Percentiles rank a stretch among this genome's conserved stretches.
phyloP scores from a whole-genome alignment of 2,888 invertebrate species.

The Catocala fraxini region DNA sequence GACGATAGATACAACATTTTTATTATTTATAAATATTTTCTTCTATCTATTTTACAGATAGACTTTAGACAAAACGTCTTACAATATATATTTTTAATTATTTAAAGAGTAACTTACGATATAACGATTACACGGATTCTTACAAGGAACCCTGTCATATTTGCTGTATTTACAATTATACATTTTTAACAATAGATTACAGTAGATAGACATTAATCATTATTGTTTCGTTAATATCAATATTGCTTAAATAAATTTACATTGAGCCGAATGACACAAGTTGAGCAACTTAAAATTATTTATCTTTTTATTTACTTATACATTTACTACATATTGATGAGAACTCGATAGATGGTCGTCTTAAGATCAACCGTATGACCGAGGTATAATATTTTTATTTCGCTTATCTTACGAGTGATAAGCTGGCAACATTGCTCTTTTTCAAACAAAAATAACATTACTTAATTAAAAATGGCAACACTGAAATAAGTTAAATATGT shows the following conservation, averaged over 20 bases:
- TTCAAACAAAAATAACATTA: no score
- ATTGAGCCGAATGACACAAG: constrained; percentile 51
- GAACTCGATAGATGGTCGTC: not conserved
- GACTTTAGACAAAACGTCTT: constrained; percentile 45
- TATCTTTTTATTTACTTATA: constrained; percentile 10
- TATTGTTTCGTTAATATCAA: constrained; percentile 61
- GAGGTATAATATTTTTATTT: not conserved
- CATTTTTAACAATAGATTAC: constrained; percentile 34
- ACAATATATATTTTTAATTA: constrained; percentile 31
- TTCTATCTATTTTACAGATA: constrained; percentile 48
- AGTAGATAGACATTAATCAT: constrained; percentile 47
- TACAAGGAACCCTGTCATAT: constrained; percentile 64
- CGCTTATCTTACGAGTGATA: not conserved
- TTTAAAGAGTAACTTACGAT: constrained; percentile 39
- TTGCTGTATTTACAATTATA: constrained; percentile 50
- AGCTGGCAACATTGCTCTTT: not conserved
- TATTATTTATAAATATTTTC: constrained; percentile 41
- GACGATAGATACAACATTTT: constrained; percentile 41
- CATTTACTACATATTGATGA: not conserved
- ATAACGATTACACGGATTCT: constrained; percentile 57
- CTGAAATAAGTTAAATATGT: no score
- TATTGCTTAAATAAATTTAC: constrained; percentile 51
- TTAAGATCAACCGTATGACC: no score
- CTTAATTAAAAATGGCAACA: no score
- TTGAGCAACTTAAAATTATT: constrained; percentile 47